Evolutionary conservation across 2,888 invertebrate species (phyloP).

Genomic region (Amiota communis): DNA sequence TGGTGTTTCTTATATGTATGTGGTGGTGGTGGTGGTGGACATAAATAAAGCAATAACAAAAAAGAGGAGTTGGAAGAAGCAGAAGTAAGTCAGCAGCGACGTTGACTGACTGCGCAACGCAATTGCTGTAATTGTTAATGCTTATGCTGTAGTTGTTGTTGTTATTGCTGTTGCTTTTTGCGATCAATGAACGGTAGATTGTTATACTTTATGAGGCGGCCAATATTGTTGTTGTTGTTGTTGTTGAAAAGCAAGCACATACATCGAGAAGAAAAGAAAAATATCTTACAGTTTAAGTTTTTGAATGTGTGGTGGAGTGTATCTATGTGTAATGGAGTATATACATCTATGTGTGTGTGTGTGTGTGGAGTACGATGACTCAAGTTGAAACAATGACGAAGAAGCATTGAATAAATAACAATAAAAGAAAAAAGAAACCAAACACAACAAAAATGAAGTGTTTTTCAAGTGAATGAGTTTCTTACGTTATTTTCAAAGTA

Average conservation of each 20-base stretch:
- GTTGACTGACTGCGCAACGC: constrained; percentile 18
- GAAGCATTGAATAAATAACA: neutral
- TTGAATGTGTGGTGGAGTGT: too few species aligned
- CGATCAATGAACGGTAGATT: constrained; percentile 27
- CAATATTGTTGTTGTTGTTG: constrained; percentile 19
- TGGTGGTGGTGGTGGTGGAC: too few species aligned
- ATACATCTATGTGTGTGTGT: constrained; percentile 29
- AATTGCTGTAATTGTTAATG: constrained; percentile 49
- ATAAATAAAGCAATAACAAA: too few species aligned
- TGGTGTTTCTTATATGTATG: too few species aligned
- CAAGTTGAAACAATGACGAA: constrained; percentile 41
- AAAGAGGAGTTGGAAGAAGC: neutral
- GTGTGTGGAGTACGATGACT: constrained; percentile 54
- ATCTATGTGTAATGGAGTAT: too few species aligned
- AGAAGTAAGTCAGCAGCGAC: constrained; percentile 20
- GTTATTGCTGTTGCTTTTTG: constrained; percentile 36
- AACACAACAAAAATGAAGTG: constrained; percentile 18
- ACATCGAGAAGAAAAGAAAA: constrained; percentile 35
- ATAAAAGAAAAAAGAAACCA: constrained; percentile 24
- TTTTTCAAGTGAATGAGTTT: constrained; percentile 21
- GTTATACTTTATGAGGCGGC: constrained; percentile 2
- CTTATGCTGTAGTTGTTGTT: constrained; percentile 40
- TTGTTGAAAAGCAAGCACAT: constrained; percentile 13
- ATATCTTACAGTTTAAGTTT: too few species aligned
- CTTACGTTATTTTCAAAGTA: constrained; percentile 4